Conservation (phyloP, 2,888 invertebrate species). For the Dastarcus helophoroides region DNA sequence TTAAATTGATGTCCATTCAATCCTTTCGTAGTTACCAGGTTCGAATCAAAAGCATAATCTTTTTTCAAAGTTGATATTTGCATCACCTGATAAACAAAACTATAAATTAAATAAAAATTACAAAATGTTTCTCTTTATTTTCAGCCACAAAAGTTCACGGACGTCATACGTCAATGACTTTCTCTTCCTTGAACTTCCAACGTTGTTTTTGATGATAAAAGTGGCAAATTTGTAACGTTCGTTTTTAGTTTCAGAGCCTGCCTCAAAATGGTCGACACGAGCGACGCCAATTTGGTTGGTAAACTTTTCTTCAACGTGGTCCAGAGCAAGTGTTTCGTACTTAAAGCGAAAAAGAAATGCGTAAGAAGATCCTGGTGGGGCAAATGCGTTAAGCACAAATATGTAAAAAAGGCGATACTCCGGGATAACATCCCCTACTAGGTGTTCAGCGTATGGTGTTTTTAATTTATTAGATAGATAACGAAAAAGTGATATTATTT, state of each 20-base stretch:
- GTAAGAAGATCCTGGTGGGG: conserved; percentile 71
- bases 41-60: too few species aligned
- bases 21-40: too few species aligned
- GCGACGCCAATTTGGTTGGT: conserved; percentile 81
- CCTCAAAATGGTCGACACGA: conserved; percentile 74
- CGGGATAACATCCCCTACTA: conserved; percentile 62
- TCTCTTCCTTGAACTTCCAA: too few species aligned
- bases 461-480: background rate
- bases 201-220: too few species aligned
- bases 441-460: conserved; percentile 11
- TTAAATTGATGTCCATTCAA: too few species aligned
- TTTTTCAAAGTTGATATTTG: too few species aligned
- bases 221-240: too few species aligned
- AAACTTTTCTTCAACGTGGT: conserved; percentile 91
- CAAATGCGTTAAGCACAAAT: conserved; percentile 56
- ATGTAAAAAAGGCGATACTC: conserved; percentile 60
- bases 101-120: too few species aligned
- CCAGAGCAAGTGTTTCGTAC: conserved; percentile 85
- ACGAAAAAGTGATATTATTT: conserved; percentile 4
- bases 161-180: too few species aligned
- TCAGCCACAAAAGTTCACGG: too few species aligned
- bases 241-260: conserved; percentile 80
- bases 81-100: too few species aligned
- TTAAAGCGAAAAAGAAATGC: conserved; percentile 70
- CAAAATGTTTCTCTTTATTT: too few species aligned